Percentiles rank a stretch among this genome's conserved stretches.
Conservation (phyloP, 2,113 vertebrate genomes). For the Petromus typicus region DNA sequence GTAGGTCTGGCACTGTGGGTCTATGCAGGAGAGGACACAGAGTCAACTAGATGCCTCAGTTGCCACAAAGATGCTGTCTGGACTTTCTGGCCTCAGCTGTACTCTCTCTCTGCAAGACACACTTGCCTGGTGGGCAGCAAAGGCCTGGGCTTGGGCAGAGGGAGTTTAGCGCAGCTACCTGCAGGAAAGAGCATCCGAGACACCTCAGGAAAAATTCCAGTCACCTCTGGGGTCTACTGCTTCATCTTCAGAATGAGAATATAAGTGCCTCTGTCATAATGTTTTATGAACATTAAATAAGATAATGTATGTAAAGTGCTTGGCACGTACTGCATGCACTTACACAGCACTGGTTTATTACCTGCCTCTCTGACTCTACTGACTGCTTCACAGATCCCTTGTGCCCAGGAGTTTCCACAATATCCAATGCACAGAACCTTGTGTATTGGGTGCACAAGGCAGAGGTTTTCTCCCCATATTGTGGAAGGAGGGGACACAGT, state of each 20-base stretch:
- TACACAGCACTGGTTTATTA: neutral
- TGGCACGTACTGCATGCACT: neutral
- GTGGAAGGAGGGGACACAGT: neutral
- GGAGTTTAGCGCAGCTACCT: neutral
- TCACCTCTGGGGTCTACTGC: neutral
- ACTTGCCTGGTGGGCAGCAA: neutral
- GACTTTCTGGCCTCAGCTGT: neutral
- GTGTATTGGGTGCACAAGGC: neutral
- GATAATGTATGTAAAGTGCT: constrained; percentile 57
- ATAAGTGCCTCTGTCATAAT: constrained; percentile 16
- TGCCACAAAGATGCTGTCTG: accelerated
- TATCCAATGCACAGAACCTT: neutral
- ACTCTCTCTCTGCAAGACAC: neutral
- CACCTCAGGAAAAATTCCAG: neutral
- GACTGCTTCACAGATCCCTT: neutral
- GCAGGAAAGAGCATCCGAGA: neutral
- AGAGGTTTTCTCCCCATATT: neutral
- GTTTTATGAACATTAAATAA: constrained; percentile 67
- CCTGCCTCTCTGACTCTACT: neutral
- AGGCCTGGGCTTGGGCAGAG: neutral
- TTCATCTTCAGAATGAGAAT: neutral
- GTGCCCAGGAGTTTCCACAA: neutral
- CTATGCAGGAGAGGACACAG: neutral
- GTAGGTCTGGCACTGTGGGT: neutral
- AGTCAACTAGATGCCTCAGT: accelerated